Percentiles rank a stretch among this genome's conserved stretches.
Conservation (phyloP, 2,113 vertebrate species). For the Neofelis nebulosa region DNA sequence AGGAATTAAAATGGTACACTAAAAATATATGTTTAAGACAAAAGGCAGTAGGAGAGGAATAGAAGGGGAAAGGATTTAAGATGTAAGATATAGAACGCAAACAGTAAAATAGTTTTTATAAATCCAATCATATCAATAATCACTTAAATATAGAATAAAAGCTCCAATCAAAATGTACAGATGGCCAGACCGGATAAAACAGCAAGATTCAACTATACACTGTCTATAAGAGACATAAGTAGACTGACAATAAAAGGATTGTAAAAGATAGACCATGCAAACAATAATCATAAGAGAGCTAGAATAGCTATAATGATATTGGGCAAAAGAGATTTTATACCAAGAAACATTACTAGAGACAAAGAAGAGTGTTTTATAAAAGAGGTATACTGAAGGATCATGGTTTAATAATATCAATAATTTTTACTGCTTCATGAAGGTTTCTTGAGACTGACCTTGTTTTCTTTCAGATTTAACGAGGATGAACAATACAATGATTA, state of each 20-base stretch:
- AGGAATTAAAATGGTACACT: neutral
- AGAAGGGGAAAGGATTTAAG: neutral
- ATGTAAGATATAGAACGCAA: neutral
- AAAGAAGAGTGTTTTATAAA: neutral
- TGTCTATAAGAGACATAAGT: neutral
- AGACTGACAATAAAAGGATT: neutral
- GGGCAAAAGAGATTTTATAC: constrained; percentile 1
- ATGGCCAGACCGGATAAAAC: neutral
- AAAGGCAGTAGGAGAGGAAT: neutral
- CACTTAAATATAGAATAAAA: neutral
- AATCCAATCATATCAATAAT: neutral
- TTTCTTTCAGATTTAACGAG: neutral
- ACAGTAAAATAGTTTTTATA: neutral
- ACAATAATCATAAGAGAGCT: neutral
- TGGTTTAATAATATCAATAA: neutral
- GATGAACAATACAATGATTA: neutral
- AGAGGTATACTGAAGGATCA: neutral
- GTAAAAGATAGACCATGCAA: neutral
- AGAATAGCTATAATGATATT: neutral
- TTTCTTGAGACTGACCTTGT: neutral
- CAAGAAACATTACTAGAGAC: neutral
- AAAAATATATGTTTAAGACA: neutral
- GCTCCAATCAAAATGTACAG: neutral
- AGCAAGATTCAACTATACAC: neutral
- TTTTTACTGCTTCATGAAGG: neutral